Conservation (phyloP, 2,797 vertebrate species). For the Borostomias antarcticus region DNA sequence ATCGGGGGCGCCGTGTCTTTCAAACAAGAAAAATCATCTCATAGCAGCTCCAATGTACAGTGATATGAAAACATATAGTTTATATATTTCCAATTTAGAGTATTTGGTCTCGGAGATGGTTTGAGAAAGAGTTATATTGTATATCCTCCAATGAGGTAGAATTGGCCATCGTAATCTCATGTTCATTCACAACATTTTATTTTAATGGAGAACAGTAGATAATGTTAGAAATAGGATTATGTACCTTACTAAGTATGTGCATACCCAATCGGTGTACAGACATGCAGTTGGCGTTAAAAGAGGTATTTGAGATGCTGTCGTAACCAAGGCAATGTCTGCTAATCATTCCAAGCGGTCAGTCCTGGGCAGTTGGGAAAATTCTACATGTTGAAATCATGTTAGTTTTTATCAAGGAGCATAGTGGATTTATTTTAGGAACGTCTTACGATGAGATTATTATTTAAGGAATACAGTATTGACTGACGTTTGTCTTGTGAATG, state of each 20-base stretch:
- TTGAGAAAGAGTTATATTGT: constrained; percentile 29
- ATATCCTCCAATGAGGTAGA: constrained; percentile 8
- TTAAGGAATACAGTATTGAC: constrained; percentile 32
- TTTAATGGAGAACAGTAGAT: constrained; percentile 5
- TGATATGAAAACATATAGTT: constrained; percentile 40
- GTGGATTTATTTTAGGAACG: constrained; percentile 15
- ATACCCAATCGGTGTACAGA: not conserved
- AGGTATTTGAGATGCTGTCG: not conserved
- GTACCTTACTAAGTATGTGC: not conserved
- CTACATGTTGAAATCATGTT: constrained; percentile 24
- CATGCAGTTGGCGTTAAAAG: constrained; percentile 11
- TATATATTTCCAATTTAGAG: constrained; percentile 41
- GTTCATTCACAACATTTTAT: not conserved
- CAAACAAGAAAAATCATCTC: constrained; percentile 22
- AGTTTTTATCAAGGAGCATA: constrained; percentile 27
- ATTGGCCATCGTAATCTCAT: constrained; percentile 13
- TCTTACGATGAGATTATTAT: constrained; percentile 46
- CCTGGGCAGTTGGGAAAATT: not conserved
- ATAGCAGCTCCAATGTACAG: constrained; percentile 44
- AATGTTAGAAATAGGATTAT: not conserved
- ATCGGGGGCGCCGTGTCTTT: constrained; percentile 31
- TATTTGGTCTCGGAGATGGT: constrained; percentile 28
- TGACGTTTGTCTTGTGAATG: constrained; percentile 37
- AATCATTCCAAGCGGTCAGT: constrained; percentile 55
- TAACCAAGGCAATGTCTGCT: constrained; percentile 6